Conservation (phyloP, 2,797 vertebrate genomes). For the Momotus momota region DNA sequence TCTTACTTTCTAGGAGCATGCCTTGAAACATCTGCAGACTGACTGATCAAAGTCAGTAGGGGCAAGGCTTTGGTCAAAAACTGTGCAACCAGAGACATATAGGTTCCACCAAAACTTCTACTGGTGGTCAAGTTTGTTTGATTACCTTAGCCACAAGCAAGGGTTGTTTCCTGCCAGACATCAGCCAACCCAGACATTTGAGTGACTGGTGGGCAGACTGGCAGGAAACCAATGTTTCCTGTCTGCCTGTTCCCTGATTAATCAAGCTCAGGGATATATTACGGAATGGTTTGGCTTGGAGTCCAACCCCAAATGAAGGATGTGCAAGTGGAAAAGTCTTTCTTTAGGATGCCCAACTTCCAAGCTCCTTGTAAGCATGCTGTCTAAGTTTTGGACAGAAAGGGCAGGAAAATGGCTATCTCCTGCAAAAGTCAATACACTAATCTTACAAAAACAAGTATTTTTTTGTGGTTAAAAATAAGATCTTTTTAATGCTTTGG, state of each 20-base stretch:
- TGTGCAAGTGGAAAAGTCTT: not conserved
- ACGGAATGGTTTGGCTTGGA: not conserved
- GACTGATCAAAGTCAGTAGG: not conserved
- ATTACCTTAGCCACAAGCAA: not conserved
- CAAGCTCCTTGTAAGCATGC: not conserved
- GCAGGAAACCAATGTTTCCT: conserved; percentile 27
- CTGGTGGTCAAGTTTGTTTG: not conserved
- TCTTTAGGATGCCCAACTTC: not conserved
- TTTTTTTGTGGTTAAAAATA: not conserved
- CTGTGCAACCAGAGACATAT: not conserved
- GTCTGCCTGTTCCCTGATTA: not conserved
- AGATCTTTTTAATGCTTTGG: not conserved
- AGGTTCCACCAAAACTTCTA: not conserved
- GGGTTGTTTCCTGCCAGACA: not conserved
- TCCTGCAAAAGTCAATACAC: not conserved
- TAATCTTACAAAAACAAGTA: not conserved
- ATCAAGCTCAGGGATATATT: not conserved
- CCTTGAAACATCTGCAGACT: not conserved
- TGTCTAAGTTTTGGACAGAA: not conserved
- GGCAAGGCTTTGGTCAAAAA: not conserved
- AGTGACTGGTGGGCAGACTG: not conserved
- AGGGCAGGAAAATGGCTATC: not conserved
- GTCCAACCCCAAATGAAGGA: not conserved
- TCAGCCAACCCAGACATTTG: not conserved
- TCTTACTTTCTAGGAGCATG: not conserved